Evolutionary conservation across 2,113 vertebrate species (phyloP), one percentile per base, ranked within the genome.

Genomic region (Eptesicus fuscus): DNA sequence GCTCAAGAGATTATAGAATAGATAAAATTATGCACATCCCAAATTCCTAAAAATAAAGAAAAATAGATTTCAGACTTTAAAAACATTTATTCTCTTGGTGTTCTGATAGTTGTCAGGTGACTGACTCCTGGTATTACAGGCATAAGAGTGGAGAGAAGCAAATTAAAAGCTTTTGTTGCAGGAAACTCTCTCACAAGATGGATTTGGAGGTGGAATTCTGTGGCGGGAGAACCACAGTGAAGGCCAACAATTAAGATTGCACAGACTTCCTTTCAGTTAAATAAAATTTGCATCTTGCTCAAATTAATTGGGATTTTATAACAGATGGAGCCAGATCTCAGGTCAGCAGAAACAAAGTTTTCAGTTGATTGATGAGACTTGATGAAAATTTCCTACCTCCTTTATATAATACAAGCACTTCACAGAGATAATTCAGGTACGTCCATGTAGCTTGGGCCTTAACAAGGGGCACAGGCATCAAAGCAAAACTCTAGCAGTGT

Each of bases 211-310:
- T 94, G 59, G 70, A n/a, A 79, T 76, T 95, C n/a, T 67, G 40
- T 56, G 44, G 79, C 79, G 65, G 74, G 95, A 86, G 90, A 85
- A 35, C 85, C 51, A 22, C 17, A 47, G 49, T 30, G n/a, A 85
- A 97, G 95, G 3, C 90, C 63, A 94, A 92, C 92, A 97, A 98
- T 63, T 97, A 95, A 97, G 97, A 97, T 97, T 83, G 96, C 90
- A 90, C 95, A 0, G 94, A 97, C 96, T 84, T 94, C 91, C 98
- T 98, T 96, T 91, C 91, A 91, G 51, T 98, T 98, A 93, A 97
- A 94, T 88, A 96, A 95, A 87, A 93, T 96, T 96, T 95, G 91
- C 96, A 91, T 98, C 91, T 97, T 97, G 73, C 25, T 71, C 37
- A 91, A 86, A 91, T 97, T 92, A 93, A 97, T 98, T 17, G 37